phyloP scores from a whole-genome alignment of 2,888 invertebrate genomes.

The Ochropacha duplaris region DNA sequence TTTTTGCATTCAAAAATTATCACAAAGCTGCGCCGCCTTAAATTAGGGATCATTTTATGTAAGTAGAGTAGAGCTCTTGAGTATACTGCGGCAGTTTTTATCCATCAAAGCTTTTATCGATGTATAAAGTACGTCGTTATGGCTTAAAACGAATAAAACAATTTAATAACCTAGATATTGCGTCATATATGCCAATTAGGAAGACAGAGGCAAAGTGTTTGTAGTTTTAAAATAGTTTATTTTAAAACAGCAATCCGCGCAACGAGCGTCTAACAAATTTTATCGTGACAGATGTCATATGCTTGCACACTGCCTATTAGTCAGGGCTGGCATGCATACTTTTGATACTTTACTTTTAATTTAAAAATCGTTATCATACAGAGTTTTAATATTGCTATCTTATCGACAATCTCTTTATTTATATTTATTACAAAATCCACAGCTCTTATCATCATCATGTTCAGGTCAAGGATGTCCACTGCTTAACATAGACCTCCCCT shows the following conservation, averaged over 20 bases:
- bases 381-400: no score
- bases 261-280: conserved; percentile 49
- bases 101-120: neutral
- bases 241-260: conserved; percentile 21
- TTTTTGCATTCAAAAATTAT: neutral
- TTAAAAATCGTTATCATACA: no score
- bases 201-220: neutral
- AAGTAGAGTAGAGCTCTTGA: conserved; percentile 41
- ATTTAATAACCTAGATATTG: no score
- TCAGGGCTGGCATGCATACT: conserved; percentile 45
- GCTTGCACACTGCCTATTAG: conserved; percentile 29
- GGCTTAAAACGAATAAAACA: neutral
- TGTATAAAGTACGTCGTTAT: neutral
- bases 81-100: conserved; percentile 1
- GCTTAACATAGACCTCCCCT: no score
- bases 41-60: conserved; percentile 40
- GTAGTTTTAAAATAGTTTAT: neutral
- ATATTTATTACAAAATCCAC: no score
- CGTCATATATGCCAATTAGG: neutral
- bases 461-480: no score
- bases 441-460: no score
- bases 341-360: neutral
- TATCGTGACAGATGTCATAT: conserved; percentile 62
- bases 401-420: no score
- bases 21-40: conserved; percentile 10